Evolutionary conservation across 2,888 invertebrate genomes (phyloP).

Genomic region (Drosophila diplacantha): DNA sequence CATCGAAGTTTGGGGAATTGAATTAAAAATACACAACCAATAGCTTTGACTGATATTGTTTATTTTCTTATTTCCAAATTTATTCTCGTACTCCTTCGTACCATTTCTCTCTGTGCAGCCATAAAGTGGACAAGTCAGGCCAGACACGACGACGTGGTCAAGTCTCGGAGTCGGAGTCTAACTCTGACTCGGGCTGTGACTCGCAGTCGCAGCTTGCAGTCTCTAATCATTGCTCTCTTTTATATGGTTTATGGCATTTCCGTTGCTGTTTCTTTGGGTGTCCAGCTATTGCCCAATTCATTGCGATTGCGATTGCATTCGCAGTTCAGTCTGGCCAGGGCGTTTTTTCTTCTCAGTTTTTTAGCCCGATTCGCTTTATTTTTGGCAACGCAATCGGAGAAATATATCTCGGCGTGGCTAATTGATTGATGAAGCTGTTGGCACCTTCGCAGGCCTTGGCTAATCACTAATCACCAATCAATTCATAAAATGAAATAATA

Average conservation of each 20-base stretch:
- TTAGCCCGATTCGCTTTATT: neutral
- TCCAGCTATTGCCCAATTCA: slow-evolving; percentile 49
- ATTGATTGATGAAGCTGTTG: slow-evolving; percentile 68
- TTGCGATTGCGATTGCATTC: slow-evolving; percentile 43
- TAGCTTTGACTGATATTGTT: too few relatives aligned
- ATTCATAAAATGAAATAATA: slow-evolving; percentile 54
- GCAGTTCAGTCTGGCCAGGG: slow-evolving; percentile 24
- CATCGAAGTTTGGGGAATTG: too few relatives aligned
- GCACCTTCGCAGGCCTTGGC: slow-evolving; percentile 58
- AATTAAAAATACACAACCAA: neutral
- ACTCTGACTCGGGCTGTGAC: slow-evolving; percentile 5
- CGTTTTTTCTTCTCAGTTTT: slow-evolving; percentile 12
- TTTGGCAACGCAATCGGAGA: slow-evolving; percentile 25
- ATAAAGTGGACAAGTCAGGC: slow-evolving; percentile 35
- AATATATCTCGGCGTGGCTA: slow-evolving; percentile 43
- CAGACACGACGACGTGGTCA: slow-evolving; percentile 67
- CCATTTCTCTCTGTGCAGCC: neutral
- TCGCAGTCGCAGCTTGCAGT: slow-evolving; percentile 13
- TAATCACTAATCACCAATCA: slow-evolving; percentile 52
- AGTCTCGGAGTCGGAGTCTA: slow-evolving; percentile 12
- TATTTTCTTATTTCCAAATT: too few relatives aligned
- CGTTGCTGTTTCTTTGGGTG: slow-evolving; percentile 33
- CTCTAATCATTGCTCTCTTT: slow-evolving; percentile 44
- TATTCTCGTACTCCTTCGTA: too few relatives aligned
- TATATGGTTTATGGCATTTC: slow-evolving; percentile 44